Evolutionary conservation across 1,140 invertebrate genomes (phyloP), one percentile per base, ranked within the genome.

Genomic region (Prorops nasuta): DNA sequence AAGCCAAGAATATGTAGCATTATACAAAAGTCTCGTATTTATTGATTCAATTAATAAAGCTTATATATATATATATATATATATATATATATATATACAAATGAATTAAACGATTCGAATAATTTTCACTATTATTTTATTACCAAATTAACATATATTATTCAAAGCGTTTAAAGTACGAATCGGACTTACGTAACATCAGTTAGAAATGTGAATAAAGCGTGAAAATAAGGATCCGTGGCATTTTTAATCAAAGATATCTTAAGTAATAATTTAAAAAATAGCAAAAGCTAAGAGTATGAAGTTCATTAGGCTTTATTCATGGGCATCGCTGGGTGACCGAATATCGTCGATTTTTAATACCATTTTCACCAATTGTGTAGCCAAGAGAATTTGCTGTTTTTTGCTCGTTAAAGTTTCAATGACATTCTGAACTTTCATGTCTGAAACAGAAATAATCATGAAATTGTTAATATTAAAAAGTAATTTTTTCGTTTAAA

Each of bases 271-370:
- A 9, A 19, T 32, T 8, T 35, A 8, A 12, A 38, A 38, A 17
- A 38, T 16, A n/a, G n/a, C n/a, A n/a, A n/a, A n/a, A n/a, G n/a
- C n/a, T 15, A 38, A 17, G 10, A 38, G 10, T 18, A 8, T 6
- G 3, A 9, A 18, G 15, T 38, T 38, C 6, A 10, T 59, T 56
- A 59, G 8, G 43, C 37, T 12, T 1, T 22, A 15, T n/a, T 66
- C 67, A 15, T 38, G 38, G 0, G 49, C 47, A 53, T 88, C 86
- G 16, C 76, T 81, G 1, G 88, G 86, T 3, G 89, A 90, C 53
- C 97, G 84, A 40, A 99, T 90, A 72, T 99, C 98, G 77, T 99
- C 98, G 51, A 99, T 99, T 79, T 99, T 99, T 34, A 99, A 81
- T 55, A 99, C 98, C 97, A 99, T 99, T 76, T 98, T 97, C 6